A percentile compares a stretch with the other conserved stretches of the same genome.
These are phyloP conservation scores for Heliocidaris tuberculata DNA, from an alignment of 35 echinoderm and acorn worm genomes.

Conservation along the genomic window DNA sequence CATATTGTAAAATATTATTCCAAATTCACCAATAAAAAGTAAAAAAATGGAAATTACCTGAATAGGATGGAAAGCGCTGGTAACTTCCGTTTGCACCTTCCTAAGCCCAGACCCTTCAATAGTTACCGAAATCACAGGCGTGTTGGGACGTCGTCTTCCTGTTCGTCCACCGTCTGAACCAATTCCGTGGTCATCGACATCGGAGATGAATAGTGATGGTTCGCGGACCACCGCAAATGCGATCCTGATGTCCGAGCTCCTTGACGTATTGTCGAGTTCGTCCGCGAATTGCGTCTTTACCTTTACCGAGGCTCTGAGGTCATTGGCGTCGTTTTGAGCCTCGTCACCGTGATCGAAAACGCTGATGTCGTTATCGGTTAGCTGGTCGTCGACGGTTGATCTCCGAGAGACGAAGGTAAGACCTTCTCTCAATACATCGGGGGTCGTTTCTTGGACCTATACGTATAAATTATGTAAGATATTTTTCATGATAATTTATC, in stretches of 20 bases:
- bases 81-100: neutral
- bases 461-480: too few species aligned
- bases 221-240: neutral
- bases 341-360: neutral
- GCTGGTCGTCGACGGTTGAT: neutral
- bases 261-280: neutral
- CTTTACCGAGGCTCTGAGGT: neutral
- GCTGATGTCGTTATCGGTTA: neutral
- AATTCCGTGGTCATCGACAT: neutral
- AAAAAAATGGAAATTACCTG: neutral
- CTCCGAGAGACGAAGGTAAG: neutral
- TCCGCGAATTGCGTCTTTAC: neutral
- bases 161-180: neutral
- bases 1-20: too few species aligned
- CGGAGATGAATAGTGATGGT: neutral
- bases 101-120: neutral
- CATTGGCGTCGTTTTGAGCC: neutral
- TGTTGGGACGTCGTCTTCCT: neutral
- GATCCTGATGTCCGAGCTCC: neutral
- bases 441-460: neutral
- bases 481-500: too few species aligned
- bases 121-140: neutral
- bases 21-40: too few species aligned
- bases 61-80: neutral
- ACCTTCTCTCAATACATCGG: neutral